Base-by-base conservation (phyloP, 1,140 invertebrate species). In the Drosophila triauraria region DNA sequence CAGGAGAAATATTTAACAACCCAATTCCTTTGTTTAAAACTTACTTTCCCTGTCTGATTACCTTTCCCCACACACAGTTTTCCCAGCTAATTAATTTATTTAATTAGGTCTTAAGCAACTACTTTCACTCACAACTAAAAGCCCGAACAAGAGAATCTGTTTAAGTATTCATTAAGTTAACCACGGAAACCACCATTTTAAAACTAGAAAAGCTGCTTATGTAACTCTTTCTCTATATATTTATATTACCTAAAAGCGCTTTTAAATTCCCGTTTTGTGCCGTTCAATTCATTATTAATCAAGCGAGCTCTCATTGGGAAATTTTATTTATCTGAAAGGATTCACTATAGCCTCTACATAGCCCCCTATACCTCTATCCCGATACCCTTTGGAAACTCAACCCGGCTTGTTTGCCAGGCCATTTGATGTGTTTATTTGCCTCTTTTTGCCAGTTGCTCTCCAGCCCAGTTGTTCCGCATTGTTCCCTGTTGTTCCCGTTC, bases 401-500 rank as follows among this genome's bases (percentile, higher is more conserved):
- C 12, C 25, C 15, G 38, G 23, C 40, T 51, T 71, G 53, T 71
- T 72, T 43, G 62, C 63, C 68, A 56, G 65, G 15, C 69, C 53
- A 70, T 70, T 70, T 70, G 67, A 70, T 70, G 67, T 72, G 67
- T 72, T 72, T 72, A 43, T 69, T 72, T 71, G 38, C 51, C 42
- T 38, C 48, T 17, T 38, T 74, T 46, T 40, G 23, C 40, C n/a
- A 38, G 50, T 54, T 25, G 13, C 54, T n/a, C 38, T 42, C 25
- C 20, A 20, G 20, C 20, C 20, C 20, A 20, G 27, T 40, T 61
- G 48, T 38, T 50, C 5, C n/a, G 10, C 25, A 23, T 42, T 62
- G 54, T 51, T 38, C 27, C 63, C 63, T 40, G 42, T 50, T 46
- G 56, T 48, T 32, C 30, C 23, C 30, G 30, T 20, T 20, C 20